These are phyloP conservation scores for Enteromius fasciolatus DNA, from an alignment of 2,797 vertebrate genomes.

Conservation along the genomic window DNA sequence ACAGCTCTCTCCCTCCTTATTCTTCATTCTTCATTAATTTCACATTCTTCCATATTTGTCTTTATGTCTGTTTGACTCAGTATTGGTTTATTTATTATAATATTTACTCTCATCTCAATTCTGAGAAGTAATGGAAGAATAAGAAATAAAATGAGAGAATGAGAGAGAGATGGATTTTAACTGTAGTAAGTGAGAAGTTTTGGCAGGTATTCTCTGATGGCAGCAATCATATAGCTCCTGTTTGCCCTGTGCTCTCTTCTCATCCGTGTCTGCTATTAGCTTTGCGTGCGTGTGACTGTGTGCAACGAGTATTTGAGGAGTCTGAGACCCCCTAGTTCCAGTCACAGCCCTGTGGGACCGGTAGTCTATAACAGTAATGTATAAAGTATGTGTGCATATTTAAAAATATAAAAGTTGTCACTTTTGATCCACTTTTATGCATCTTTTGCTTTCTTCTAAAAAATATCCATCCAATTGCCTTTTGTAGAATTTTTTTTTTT, in stretches of 20 bases:
- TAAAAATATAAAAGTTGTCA: not conserved
- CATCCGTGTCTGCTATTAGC: not conserved
- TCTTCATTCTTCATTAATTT: not conserved
- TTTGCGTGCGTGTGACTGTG: not conserved
- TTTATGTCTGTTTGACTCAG: not conserved
- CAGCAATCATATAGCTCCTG: not conserved
- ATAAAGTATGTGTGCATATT: not conserved
- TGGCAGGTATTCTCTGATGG: constrained; percentile 3
- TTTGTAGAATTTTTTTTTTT: not conserved
- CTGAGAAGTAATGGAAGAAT: not conserved
- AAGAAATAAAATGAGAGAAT: constrained; percentile 11
- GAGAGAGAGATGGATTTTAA: not conserved
- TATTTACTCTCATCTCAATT: not conserved
- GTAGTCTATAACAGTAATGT: not conserved
- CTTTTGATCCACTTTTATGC: not conserved
- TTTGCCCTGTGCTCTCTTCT: not conserved
- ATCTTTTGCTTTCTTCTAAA: not conserved
- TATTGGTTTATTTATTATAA: constrained; percentile 3
- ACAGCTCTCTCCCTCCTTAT: not conserved
- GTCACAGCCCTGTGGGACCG: not conserved
- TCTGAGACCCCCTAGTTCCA: not conserved
- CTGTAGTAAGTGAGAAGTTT: constrained; percentile 1
- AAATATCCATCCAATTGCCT: not conserved
- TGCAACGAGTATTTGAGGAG: not conserved
- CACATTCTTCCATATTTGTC: not conserved